These are phyloP conservation scores for Ephialtes manifestator DNA, from an alignment of 2,888 invertebrate species.

Conservation along the genomic window DNA sequence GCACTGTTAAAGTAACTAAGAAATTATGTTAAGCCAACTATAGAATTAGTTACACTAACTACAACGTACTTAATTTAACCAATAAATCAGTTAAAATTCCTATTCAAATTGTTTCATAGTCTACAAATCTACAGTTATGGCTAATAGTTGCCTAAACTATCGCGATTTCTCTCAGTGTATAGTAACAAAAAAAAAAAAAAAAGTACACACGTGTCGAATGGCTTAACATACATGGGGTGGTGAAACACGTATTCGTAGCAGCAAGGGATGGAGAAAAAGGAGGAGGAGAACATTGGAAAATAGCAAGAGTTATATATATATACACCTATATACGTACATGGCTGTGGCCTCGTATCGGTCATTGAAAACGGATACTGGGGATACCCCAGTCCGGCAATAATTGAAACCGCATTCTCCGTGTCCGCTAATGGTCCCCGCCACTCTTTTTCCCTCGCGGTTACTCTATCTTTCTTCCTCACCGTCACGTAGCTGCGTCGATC, in stretches of 20 bases:
- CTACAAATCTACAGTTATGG: too few relatives aligned
- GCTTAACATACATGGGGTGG: slow-evolving; percentile 25
- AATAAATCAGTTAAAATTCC: too few relatives aligned
- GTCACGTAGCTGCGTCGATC: background rate
- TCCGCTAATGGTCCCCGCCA: slow-evolving; percentile 76
- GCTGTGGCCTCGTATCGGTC: slow-evolving; percentile 74
- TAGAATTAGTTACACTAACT: too few relatives aligned
- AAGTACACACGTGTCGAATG: slow-evolving; percentile 48
- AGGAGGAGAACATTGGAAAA: slow-evolving; percentile 40
- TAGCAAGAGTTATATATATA: slow-evolving; percentile 30
- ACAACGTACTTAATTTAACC: too few relatives aligned
- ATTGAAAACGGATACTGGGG: slow-evolving; percentile 79
- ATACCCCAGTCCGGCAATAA: slow-evolving; percentile 76
- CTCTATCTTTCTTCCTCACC: slow-evolving; percentile 31
- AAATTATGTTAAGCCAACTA: too few relatives aligned
- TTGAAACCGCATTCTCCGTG: slow-evolving; percentile 81
- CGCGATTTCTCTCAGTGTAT: slow-evolving; percentile 33
- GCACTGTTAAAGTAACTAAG: too few relatives aligned
- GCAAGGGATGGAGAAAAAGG: slow-evolving; percentile 41
- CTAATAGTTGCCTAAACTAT: too few relatives aligned
- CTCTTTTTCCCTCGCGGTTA: slow-evolving; percentile 58
- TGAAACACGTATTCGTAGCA: slow-evolving; percentile 47
- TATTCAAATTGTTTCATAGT: too few relatives aligned
- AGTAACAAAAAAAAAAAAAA: slow-evolving; percentile 53
- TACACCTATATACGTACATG: slow-evolving; percentile 38